phyloP scores from a whole-genome alignment of 2,113 vertebrate genomes.

The Semicossyphus pulcher region DNA sequence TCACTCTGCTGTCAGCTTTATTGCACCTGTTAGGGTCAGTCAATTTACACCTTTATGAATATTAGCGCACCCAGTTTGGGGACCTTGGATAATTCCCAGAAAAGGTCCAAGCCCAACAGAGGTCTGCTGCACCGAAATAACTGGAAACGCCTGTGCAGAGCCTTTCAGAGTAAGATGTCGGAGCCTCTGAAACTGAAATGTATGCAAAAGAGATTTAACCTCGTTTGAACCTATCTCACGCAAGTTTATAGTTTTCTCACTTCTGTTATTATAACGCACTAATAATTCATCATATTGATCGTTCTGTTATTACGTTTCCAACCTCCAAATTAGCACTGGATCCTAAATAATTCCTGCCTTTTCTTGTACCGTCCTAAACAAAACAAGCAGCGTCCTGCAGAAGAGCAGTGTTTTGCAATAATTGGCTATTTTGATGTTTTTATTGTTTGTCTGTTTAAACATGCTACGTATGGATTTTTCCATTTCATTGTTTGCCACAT shows the following conservation, averaged over 20 bases:
- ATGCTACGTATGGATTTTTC: slow-evolving; percentile 22
- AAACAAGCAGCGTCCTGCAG: slow-evolving; percentile 4
- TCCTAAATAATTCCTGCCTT: slow-evolving; percentile 33
- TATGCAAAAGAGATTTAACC: not conserved
- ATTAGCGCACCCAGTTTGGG: slow-evolving; percentile 57
- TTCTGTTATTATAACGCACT: not conserved
- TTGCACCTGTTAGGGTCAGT: slow-evolving; percentile 65
- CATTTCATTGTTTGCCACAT: slow-evolving; percentile 1
- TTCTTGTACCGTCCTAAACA: slow-evolving; percentile 11
- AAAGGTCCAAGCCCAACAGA: slow-evolving; percentile 33
- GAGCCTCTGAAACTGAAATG: slow-evolving; percentile 1
- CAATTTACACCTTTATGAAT: slow-evolving; percentile 69
- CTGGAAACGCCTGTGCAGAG: slow-evolving; percentile 2
- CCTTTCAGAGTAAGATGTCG: not conserved
- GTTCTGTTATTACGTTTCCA: not conserved
- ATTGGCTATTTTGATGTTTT: slow-evolving; percentile 30
- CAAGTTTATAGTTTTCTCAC: not conserved
- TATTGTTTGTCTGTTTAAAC: slow-evolving; percentile 16
- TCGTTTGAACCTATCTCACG: too few relatives aligned
- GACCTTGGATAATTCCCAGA: slow-evolving; percentile 37
- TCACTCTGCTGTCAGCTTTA: slow-evolving; percentile 56
- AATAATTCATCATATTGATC: not conserved
- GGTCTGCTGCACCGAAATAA: slow-evolving; percentile 17
- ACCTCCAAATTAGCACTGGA: slow-evolving; percentile 17
- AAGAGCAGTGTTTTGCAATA: not conserved